Evolutionary conservation across 2,797 vertebrate species (phyloP), one percentile per base, ranked within the genome.

Genomic region (Platalea minor): DNA sequence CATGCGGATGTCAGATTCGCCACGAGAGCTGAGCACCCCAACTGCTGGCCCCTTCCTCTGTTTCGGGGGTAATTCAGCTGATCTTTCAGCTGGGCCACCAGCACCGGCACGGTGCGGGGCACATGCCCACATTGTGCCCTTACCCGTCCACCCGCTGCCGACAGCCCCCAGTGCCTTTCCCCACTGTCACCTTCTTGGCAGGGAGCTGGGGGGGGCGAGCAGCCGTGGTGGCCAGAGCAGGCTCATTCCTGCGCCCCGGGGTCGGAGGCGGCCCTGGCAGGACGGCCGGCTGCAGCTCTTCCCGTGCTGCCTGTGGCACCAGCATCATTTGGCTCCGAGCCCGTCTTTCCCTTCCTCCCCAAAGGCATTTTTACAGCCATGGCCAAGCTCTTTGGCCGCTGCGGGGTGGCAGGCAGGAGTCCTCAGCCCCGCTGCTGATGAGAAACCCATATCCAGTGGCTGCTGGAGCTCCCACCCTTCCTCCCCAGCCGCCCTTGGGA

Each of bases 381-480:
- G 2, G 81, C 61, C 3, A 1, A 92, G 74, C 65, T 48, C 56
- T 43, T 63, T 81, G 76, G 73, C 86, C 0, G 0, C 64, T 28
- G 41, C 10, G 9, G 57, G 50, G 65, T 13, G 5, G 69, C 53
- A 21, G 57, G 87, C 91, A 64, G 81, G 63, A 92, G 75, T 56
- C 35, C 35, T 78, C 46, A 86, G 75, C 39, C 65, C 16, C 0
- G 10, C 39, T 28, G 67, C 6, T 97, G 95, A 80, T 95, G 94
- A 95, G 91, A 95, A 95, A 67, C 56, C 64, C 93, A 75, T 8
- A 83, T 80, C 39, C 84, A 26, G 1, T 0, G 1, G 77, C 80
- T 3, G 3, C 41, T 85, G 89, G 10, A 85, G 79, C 41, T 95
- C 89, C 95, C 94, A 85, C 94, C 95, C 94, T 97, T 97, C 96